Evolutionary conservation across 2,888 invertebrate species (phyloP).

Genomic region (Macrostomum cliftonense): DNA sequence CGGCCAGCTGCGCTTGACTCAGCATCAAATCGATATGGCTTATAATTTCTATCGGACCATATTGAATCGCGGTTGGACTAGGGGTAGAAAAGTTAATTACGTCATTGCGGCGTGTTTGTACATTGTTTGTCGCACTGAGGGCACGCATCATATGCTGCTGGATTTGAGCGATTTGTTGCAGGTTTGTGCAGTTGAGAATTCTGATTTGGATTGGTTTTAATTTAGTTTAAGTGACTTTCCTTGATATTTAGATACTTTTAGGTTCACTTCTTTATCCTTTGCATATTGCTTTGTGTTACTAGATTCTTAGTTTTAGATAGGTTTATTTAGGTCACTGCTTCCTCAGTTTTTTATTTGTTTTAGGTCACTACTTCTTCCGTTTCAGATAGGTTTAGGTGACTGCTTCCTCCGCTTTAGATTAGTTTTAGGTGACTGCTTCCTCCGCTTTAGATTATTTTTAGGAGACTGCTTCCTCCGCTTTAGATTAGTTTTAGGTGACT

Average conservation of each 20-base stretch:
- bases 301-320: neutral
- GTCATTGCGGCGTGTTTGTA: constrained; percentile 93
- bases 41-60: constrained; percentile 42
- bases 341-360: neutral
- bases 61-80: constrained; percentile 45
- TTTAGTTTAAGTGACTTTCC: no score
- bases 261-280: no score
- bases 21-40: constrained; percentile 76
- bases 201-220: neutral
- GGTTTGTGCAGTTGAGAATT: constrained; percentile 16
- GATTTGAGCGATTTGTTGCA: constrained; percentile 84
- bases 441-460: no score
- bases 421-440: no score
- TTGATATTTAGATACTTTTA: no score
- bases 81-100: constrained; percentile 69
- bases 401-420: no score
- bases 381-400: neutral
- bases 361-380: neutral
- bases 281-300: neutral
- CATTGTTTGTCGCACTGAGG: constrained; percentile 81
- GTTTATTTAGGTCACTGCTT: neutral
- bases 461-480: no score
- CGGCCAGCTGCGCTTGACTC: constrained; percentile 64
- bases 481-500: no score
- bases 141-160: constrained; percentile 79